A percentile compares a stretch with the other conserved stretches of the same genome.
Conservation (phyloP, 2,113 vertebrate species). For the Nibea albiflora region DNA sequence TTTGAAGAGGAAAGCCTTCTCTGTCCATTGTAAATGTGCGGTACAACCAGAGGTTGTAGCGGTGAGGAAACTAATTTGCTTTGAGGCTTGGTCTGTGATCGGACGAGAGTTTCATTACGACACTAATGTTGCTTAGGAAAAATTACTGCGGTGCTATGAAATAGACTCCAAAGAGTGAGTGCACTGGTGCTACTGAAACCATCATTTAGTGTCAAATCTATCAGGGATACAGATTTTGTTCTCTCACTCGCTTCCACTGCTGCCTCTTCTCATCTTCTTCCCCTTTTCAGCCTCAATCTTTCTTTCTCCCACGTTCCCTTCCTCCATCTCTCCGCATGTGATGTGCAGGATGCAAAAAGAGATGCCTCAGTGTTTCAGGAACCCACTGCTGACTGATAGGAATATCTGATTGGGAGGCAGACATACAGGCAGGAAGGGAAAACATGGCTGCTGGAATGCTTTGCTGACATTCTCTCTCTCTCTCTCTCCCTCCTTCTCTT, state of each 20-base stretch:
- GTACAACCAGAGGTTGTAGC: conserved; percentile 21
- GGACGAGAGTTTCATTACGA: conserved; percentile 57
- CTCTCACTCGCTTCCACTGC: conserved; percentile 13
- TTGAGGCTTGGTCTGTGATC: conserved; percentile 34
- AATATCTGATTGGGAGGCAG: conserved; percentile 65
- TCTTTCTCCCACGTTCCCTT: conserved; percentile 9
- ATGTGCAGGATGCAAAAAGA: conserved; percentile 46
- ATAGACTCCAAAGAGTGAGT: conserved; percentile 24
- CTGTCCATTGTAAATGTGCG: conserved; percentile 28
- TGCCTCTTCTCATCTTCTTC: conserved; percentile 19
- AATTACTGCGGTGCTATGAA: conserved; percentile 37
- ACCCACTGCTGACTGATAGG: conserved; percentile 61
- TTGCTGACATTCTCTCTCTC: conserved; percentile 25
- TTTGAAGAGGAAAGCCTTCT: conserved; percentile 54
- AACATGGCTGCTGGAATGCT: conserved; percentile 58
- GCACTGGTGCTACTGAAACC: conserved; percentile 36
- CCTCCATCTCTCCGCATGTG: conserved; percentile 46
- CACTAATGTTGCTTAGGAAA: conserved; percentile 54
- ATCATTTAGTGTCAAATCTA: conserved; percentile 66
- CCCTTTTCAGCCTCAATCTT: neutral
- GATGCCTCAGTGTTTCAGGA: conserved; percentile 51
- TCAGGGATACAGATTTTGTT: conserved; percentile 36
- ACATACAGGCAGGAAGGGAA: conserved; percentile 40
- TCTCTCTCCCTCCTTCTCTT: conserved; percentile 5
- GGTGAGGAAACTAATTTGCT: conserved; percentile 46